A percentile compares a stretch with the other conserved stretches of the same genome.
phyloP scores from a whole-genome alignment of 2,113 vertebrate species.

The Sitta europaea region DNA sequence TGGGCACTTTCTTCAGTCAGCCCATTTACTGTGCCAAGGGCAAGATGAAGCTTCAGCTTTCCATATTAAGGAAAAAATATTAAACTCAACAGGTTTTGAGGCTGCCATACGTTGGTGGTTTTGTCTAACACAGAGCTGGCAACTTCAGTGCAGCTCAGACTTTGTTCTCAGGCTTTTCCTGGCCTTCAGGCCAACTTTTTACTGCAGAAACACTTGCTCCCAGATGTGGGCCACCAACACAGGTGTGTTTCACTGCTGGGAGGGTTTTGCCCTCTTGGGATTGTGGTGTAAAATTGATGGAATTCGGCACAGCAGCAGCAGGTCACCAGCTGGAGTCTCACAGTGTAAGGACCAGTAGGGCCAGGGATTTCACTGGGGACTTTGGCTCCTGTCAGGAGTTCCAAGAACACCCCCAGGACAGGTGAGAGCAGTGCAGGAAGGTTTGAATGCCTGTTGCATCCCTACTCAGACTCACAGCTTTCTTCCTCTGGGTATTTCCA shows the following conservation, averaged over 20 bases:
- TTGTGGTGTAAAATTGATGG: not conserved
- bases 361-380: not conserved
- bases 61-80: not conserved
- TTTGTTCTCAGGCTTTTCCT: not conserved
- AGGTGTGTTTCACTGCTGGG: not conserved
- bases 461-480: not conserved
- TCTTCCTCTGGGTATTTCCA: not conserved
- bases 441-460: not conserved
- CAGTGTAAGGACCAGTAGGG: not conserved
- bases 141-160: not conserved
- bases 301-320: not conserved
- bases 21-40: not conserved
- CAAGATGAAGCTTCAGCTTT: not conserved
- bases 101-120: not conserved
- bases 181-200: not conserved
- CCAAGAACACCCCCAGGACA: not conserved
- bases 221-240: not conserved
- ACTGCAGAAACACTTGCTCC: not conserved
- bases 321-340: not conserved
- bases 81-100: not conserved
- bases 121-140: not conserved
- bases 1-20: not conserved
- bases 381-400: not conserved
- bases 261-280: not conserved
- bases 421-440: not conserved